phyloP scores from a whole-genome alignment of 2,113 vertebrate species.

The Dasyornis broadbenti region DNA sequence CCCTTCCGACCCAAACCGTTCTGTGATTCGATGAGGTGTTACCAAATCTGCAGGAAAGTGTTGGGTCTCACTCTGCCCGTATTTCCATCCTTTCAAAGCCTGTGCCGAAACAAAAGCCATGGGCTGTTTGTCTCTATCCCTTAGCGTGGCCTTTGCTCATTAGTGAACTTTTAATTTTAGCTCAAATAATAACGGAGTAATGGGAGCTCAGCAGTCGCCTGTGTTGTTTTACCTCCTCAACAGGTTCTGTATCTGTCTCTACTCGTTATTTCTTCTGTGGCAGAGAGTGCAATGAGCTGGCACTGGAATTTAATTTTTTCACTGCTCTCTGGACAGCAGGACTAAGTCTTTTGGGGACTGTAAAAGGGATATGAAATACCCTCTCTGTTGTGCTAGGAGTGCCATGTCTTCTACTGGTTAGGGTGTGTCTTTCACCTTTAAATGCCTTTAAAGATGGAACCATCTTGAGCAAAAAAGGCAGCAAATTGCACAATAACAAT shows the following conservation, averaged over 20 bases:
- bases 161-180: not conserved
- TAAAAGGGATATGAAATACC: not conserved
- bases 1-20: not conserved
- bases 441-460: not conserved
- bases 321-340: not conserved
- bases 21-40: not conserved
- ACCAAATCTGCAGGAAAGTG: not conserved
- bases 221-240: not conserved
- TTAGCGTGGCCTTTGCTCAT: not conserved
- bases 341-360: not conserved
- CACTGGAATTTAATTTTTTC: not conserved
- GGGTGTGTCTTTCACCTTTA: not conserved
- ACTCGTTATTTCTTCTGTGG: not conserved
- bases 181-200: not conserved
- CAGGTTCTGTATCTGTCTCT: not conserved
- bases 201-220: not conserved
- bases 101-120: not conserved
- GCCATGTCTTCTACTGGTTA: not conserved
- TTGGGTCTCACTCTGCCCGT: not conserved
- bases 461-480: not conserved
- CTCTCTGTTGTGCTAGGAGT: not conserved
- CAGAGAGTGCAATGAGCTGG: not conserved
- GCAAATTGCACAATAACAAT: not conserved
- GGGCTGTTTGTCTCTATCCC: not conserved
- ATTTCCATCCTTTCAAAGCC: not conserved